Percentiles rank a stretch among this genome's conserved stretches.
Evolutionary conservation across 2,888 invertebrate species (phyloP).

Genomic region (Dexiosoma caninum): DNA sequence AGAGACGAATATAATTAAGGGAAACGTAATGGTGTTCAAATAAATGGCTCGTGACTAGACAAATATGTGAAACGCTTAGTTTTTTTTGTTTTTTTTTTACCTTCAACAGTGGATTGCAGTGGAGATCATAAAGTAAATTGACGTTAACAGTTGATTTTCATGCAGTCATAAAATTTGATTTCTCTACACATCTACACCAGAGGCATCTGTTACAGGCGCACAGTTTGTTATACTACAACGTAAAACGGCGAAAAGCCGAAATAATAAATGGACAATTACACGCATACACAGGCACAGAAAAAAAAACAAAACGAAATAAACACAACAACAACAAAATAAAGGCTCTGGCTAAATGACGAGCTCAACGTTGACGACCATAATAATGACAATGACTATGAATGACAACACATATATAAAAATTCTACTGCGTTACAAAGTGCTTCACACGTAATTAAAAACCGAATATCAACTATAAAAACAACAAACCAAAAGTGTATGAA

Average conservation of each 20-base stretch:
- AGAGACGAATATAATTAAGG: not conserved
- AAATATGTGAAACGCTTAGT: constrained; percentile 30
- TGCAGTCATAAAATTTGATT: constrained; percentile 49
- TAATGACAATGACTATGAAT: constrained; percentile 56
- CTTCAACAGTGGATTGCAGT: not conserved
- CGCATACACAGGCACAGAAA: constrained; percentile 14
- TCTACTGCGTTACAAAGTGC: constrained; percentile 59
- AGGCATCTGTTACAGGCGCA: constrained; percentile 45
- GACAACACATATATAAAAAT: constrained; percentile 63
- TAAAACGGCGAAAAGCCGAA: constrained; percentile 49
- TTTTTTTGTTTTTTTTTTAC: too few species aligned
- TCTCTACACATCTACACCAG: not conserved
- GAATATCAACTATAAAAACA: constrained; percentile 42
- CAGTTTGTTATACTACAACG: not conserved
- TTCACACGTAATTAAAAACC: constrained; percentile 63
- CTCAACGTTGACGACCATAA: constrained; percentile 36
- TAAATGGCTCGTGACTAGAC: constrained; percentile 61
- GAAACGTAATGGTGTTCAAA: constrained; percentile 14
- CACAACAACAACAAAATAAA: constrained; percentile 68
- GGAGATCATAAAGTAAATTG: constrained; percentile 58
- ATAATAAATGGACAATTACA: constrained; percentile 62
- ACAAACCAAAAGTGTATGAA: too few species aligned
- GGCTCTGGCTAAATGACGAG: constrained; percentile 48
- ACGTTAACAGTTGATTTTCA: constrained; percentile 48
- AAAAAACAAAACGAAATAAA: constrained; percentile 37